Conservation (phyloP, 2,113 vertebrate genomes). For the Amblyopsis rosae region DNA sequence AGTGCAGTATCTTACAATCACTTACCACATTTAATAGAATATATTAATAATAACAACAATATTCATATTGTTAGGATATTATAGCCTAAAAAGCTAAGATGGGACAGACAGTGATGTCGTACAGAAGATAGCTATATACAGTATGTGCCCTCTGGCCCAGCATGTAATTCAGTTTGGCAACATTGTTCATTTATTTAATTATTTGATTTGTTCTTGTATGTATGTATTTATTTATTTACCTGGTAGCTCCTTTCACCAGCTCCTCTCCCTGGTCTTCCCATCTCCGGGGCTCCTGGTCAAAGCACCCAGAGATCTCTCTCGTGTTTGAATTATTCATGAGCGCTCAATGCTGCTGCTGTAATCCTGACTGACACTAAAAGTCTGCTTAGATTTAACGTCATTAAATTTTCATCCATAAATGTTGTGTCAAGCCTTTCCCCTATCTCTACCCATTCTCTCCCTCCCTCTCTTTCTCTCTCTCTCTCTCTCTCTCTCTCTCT, state of each 20-base stretch:
- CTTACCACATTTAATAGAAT: background rate
- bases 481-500: conserved; percentile 31
- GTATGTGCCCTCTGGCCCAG: background rate
- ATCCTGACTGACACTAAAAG: conserved; percentile 95
- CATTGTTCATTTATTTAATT: conserved; percentile 13
- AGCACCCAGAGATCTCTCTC: conserved; percentile 69
- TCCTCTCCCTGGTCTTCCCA: conserved; percentile 27
- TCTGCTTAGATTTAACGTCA: conserved; percentile 91
- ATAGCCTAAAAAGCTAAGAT: conserved; percentile 26
- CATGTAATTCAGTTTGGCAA: conserved; percentile 10
- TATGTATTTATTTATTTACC: conserved; percentile 66
- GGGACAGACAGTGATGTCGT: conserved; percentile 4
- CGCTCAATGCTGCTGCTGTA: conserved; percentile 81
- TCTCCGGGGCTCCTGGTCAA: conserved; percentile 25
- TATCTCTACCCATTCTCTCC: conserved; percentile 5
- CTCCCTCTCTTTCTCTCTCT: conserved; percentile 30
- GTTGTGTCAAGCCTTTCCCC: conserved; percentile 63
- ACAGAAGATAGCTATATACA: conserved; percentile 14
- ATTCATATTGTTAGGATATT: conserved; percentile 33
- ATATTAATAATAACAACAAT: conserved; percentile 3
- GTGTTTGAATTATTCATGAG: conserved; percentile 86
- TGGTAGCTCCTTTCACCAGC: conserved; percentile 23
- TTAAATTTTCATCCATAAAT: conserved; percentile 89
- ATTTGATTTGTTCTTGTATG: conserved; percentile 28
- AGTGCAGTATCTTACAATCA: too few species aligned